Conservation (phyloP, 1,140 invertebrate species). For the Antheraea pernyi region DNA sequence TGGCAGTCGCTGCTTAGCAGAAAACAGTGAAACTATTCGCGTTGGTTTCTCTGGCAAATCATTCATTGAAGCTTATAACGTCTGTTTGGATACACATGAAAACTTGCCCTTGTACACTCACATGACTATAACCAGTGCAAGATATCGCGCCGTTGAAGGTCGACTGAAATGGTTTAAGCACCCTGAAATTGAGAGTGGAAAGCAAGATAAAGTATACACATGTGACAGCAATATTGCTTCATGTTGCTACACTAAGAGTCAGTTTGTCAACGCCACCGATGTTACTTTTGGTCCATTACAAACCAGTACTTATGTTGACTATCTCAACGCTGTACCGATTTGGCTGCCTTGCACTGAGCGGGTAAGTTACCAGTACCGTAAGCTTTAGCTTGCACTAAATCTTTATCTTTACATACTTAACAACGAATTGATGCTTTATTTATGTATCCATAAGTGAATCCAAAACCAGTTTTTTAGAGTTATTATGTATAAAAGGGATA, state of each 20-base stretch:
- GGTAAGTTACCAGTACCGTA: not conserved
- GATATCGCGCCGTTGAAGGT: not conserved
- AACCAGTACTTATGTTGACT: slow-evolving; percentile 15
- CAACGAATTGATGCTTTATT: too few relatives aligned
- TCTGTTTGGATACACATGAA: slow-evolving; percentile 13
- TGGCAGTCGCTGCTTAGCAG: slow-evolving; percentile 8
- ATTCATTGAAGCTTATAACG: slow-evolving; percentile 21
- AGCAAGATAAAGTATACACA: slow-evolving; percentile 10
- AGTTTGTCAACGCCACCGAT: slow-evolving; percentile 15
- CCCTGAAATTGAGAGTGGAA: not conserved
- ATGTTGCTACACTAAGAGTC: slow-evolving; percentile 14
- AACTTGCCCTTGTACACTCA: slow-evolving; percentile 15
- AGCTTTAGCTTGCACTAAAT: not conserved
- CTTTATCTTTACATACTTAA: too few relatives aligned
- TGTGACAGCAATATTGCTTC: slow-evolving; percentile 4
- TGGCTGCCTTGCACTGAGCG: slow-evolving; percentile 12
- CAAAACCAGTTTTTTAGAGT: too few relatives aligned
- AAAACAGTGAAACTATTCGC: slow-evolving; percentile 9
- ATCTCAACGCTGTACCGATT: slow-evolving; percentile 14
- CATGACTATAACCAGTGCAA: not conserved
- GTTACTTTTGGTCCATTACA: slow-evolving; percentile 10
- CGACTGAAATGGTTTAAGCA: slow-evolving; percentile 2
- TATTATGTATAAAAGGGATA: too few relatives aligned
- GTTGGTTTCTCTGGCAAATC: slow-evolving; percentile 8
- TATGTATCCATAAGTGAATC: too few relatives aligned